Conservation (phyloP, 2,797 vertebrate genomes). For the Gadopsis bispinosus region DNA sequence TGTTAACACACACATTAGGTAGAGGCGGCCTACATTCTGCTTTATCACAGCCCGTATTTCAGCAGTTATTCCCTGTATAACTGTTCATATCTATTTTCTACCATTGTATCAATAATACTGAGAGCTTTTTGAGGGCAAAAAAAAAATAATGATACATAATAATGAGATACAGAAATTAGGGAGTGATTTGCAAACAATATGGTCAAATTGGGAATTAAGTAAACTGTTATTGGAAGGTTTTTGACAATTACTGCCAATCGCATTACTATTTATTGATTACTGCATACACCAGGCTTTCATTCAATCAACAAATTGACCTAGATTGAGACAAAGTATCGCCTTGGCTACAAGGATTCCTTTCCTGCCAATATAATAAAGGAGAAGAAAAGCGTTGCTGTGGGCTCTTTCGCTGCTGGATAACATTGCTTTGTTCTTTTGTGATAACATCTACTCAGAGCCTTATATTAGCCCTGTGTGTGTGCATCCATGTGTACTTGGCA, state of each 20-base stretch:
- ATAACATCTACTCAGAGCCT: conserved; percentile 54
- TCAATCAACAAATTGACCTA: conserved; percentile 25
- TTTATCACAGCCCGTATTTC: conserved; percentile 26
- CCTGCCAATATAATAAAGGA: conserved; percentile 35
- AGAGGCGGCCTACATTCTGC: not conserved
- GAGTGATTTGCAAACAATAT: not conserved
- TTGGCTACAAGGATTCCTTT: conserved; percentile 29
- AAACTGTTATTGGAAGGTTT: conserved; percentile 23
- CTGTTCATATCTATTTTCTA: not conserved
- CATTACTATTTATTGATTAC: conserved; percentile 24
- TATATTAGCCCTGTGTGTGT: conserved; percentile 46
- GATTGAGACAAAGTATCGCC: conserved; percentile 19
- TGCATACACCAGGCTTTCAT: conserved; percentile 4
- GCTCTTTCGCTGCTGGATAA: conserved; percentile 39
- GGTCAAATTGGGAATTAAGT: not conserved
- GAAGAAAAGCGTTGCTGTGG: conserved; percentile 44
- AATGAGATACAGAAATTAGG: not conserved
- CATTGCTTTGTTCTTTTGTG: conserved; percentile 54
- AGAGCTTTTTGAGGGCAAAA: not conserved
- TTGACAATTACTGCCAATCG: conserved; percentile 28
- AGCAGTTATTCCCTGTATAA: not conserved
- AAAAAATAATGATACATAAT: not conserved
- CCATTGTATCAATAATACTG: not conserved
- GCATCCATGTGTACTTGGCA: not conserved
- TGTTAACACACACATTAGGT: conserved; percentile 13